Conservation (phyloP, 1,140 invertebrate species). For the Sminthurinus signatus region DNA sequence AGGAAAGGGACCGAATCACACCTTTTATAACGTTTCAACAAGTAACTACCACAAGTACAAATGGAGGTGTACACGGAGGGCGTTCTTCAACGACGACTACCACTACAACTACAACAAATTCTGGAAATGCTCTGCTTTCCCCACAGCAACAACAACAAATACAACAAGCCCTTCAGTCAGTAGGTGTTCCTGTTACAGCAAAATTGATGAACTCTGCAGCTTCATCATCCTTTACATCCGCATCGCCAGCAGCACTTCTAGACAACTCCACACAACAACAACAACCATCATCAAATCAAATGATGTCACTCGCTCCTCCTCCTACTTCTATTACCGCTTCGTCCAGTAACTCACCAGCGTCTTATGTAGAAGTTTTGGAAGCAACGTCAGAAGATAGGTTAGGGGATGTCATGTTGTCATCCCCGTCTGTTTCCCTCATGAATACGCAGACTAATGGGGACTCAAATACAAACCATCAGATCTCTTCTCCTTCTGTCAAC, state of each 20-base stretch:
- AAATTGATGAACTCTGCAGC: neutral
- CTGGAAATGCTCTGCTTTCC: neutral
- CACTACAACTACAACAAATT: neutral
- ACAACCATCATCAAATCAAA: conserved; percentile 10
- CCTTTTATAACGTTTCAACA: conserved; percentile 41
- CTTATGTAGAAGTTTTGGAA: conserved; percentile 17
- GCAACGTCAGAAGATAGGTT: conserved; percentile 3
- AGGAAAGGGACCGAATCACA: conserved; percentile 39
- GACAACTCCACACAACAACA: too few species aligned
- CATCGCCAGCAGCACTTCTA: too few species aligned
- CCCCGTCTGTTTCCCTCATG: neutral
- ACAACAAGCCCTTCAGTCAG: too few species aligned
- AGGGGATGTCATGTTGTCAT: too few species aligned
- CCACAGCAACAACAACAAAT: neutral
- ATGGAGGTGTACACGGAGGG: conserved; percentile 21
- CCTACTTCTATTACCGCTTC: neutral
- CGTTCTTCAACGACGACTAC: conserved; percentile 14
- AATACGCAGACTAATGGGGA: conserved; percentile 15
- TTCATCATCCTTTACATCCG: too few species aligned
- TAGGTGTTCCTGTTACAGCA: neutral
- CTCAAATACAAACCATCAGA: conserved; percentile 14
- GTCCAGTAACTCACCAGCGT: neutral
- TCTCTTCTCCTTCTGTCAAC: conserved; percentile 21
- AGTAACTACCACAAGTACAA: conserved; percentile 39
- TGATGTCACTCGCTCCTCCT: neutral